These are phyloP conservation scores for Boleophthalmus pectinirostris DNA, from an alignment of 2,113 vertebrate genomes.

Conservation along the genomic window DNA sequence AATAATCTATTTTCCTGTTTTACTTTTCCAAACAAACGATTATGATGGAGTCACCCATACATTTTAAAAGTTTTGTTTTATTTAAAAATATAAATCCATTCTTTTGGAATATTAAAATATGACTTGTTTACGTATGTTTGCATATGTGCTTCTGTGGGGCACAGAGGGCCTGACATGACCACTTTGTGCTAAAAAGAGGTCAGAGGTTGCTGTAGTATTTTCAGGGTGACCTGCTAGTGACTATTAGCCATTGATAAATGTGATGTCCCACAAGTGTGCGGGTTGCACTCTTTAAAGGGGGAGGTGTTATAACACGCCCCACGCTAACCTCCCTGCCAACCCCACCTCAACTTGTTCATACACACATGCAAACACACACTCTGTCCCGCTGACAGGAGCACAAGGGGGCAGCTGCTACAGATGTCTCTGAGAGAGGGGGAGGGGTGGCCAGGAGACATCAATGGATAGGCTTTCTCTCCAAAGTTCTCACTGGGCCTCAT, in stretches of 20 bases:
- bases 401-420: conserved; percentile 84
- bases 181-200: conserved; percentile 75
- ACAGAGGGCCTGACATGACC: conserved; percentile 62
- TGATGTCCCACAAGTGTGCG: conserved; percentile 82
- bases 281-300: conserved; percentile 77
- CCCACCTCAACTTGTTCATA: conserved; percentile 57
- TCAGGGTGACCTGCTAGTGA: conserved; percentile 83
- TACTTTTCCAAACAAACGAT: no score
- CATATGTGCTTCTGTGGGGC: conserved; percentile 29
- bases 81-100: conserved; percentile 1
- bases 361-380: conserved; percentile 60
- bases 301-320: conserved; percentile 74
- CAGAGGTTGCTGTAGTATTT: conserved; percentile 82
- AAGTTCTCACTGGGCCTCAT: conserved; percentile 65
- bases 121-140: neutral
- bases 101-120: neutral
- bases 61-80: neutral
- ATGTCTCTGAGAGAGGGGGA: conserved; percentile 78
- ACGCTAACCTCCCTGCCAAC: conserved; percentile 65
- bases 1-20: neutral
- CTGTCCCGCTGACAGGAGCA: conserved; percentile 78
- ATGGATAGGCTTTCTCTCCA: conserved; percentile 72
- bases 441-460: conserved; percentile 75
- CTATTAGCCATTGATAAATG: conserved; percentile 86
- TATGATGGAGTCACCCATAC: no score